Conservation (phyloP, 2,113 vertebrate species). For the Myxocyprinus asiaticus region DNA sequence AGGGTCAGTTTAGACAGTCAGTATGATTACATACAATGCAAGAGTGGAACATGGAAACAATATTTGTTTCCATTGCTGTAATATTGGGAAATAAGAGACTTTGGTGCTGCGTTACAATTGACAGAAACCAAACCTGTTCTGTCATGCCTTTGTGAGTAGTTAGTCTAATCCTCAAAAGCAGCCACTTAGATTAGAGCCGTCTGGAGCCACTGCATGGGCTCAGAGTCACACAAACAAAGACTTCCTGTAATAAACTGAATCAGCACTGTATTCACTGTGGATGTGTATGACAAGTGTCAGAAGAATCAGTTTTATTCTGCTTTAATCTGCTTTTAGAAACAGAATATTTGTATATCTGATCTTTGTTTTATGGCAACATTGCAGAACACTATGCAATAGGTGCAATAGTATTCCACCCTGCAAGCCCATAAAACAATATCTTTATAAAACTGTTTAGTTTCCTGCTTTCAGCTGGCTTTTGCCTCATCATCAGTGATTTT, state of each 20-base stretch:
- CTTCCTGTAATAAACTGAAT: conserved; percentile 16
- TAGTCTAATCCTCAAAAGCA: conserved; percentile 55
- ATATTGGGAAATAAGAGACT: background rate
- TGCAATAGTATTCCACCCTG: background rate
- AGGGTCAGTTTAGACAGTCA: background rate
- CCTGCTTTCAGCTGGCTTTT: too few relatives aligned
- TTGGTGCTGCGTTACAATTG: conserved; percentile 24
- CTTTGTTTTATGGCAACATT: background rate
- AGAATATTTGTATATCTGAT: background rate
- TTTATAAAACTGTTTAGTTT: too few relatives aligned
- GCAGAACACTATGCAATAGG: too few relatives aligned
- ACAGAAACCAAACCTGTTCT: conserved; percentile 50
- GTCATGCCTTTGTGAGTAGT: conserved; percentile 60
- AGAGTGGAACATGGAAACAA: background rate
- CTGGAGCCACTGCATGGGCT: conserved; percentile 21
- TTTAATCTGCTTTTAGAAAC: background rate
- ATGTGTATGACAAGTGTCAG: conserved; percentile 2
- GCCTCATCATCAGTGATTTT: conserved; percentile 34
- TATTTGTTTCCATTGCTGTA: conserved; percentile 2
- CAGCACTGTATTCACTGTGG: background rate
- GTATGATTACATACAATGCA: background rate
- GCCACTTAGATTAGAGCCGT: conserved; percentile 50
- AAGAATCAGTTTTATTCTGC: background rate
- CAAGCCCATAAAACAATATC: too few relatives aligned
- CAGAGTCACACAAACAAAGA: background rate